A percentile compares a stretch with the other conserved stretches of the same genome.
Evolutionary conservation across 2,888 invertebrate species (phyloP).

Genomic region (Oscheius sp.): DNA sequence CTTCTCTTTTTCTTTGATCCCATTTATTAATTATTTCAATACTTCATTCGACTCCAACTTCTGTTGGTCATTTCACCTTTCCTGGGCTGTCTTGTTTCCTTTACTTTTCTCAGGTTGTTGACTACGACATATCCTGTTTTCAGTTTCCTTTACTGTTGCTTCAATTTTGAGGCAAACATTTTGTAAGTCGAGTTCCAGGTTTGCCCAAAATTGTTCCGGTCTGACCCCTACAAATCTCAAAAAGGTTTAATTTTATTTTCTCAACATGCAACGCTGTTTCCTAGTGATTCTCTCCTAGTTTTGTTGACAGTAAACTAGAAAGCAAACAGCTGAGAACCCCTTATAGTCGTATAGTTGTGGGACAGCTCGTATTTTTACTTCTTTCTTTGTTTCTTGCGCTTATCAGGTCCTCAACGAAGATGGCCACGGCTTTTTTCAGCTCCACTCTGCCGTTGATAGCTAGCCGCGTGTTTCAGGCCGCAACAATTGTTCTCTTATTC

Average conservation of each 20-base stretch:
- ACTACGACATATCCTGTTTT: no score
- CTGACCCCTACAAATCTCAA: no score
- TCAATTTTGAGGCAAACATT: no score
- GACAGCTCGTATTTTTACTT: slow-evolving; percentile 22
- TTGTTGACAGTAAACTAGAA: slow-evolving; percentile 1
- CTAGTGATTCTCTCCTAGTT: not conserved
- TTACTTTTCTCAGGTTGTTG: no score
- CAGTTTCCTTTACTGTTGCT: no score
- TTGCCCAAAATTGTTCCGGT: no score
- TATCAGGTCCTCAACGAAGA: slow-evolving; percentile 24
- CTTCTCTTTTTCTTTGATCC: not conserved
- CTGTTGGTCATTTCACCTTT: no score
- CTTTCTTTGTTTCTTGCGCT: slow-evolving; percentile 29
- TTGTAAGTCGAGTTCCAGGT: no score
- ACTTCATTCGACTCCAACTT: not conserved
- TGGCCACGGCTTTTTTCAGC: slow-evolving; percentile 28
- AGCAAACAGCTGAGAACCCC: slow-evolving; percentile 19
- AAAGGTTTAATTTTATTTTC: not conserved
- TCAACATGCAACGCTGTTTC: slow-evolving; percentile 17
- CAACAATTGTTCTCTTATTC: not conserved
- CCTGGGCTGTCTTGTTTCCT: no score
- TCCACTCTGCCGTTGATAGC: slow-evolving; percentile 26
- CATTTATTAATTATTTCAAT: not conserved
- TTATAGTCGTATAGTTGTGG: slow-evolving; percentile 23
- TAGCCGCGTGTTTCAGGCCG: slow-evolving; percentile 17